A percentile compares a stretch with the other conserved stretches of the same genome.
phyloP scores from a whole-genome alignment of 2,888 invertebrate species.

The Mesorhabditis belari region DNA sequence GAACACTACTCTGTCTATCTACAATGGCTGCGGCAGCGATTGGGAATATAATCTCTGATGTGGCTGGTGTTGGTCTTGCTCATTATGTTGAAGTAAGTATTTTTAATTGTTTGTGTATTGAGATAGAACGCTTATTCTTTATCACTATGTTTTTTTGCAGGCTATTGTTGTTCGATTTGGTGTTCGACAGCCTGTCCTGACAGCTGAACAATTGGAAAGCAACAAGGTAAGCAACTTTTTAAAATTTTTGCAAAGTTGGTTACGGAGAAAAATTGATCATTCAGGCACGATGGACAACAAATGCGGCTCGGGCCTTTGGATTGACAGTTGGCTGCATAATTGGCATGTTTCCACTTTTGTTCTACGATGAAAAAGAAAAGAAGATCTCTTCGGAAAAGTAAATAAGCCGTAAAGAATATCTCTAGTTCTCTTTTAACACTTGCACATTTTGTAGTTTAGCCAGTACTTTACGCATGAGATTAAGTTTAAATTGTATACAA shows the following conservation, averaged over 20 bases:
- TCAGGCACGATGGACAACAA: conserved; percentile 41
- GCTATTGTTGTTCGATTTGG: conserved; percentile 64
- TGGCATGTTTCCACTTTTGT: conserved; percentile 86
- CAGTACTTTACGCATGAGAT: too few relatives aligned
- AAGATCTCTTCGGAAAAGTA: too few relatives aligned
- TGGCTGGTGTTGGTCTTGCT: conserved; percentile 87
- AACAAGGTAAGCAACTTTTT: conserved; percentile 57
- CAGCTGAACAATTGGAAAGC: conserved; percentile 67
- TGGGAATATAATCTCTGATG: conserved; percentile 90
- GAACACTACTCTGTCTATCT: conserved; percentile 39
- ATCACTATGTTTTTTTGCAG: neutral
- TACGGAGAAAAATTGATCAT: conserved; percentile 4
- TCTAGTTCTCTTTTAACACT: too few relatives aligned
- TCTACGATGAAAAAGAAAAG: conserved; percentile 56
- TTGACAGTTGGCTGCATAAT: conserved; percentile 85
- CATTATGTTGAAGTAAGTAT: conserved; percentile 76
- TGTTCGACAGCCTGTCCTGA: conserved; percentile 73
- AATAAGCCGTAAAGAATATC: too few relatives aligned
- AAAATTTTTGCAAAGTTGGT: neutral
- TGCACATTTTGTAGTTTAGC: too few relatives aligned
- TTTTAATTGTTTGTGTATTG: conserved; percentile 54
- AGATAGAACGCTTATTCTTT: neutral
- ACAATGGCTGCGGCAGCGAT: conserved; percentile 61
- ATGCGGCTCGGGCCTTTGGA: conserved; percentile 76
- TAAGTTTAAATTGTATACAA: too few relatives aligned